Evolutionary conservation across 2,113 vertebrate genomes (phyloP).

Genomic region (Chaetodon auriga): DNA sequence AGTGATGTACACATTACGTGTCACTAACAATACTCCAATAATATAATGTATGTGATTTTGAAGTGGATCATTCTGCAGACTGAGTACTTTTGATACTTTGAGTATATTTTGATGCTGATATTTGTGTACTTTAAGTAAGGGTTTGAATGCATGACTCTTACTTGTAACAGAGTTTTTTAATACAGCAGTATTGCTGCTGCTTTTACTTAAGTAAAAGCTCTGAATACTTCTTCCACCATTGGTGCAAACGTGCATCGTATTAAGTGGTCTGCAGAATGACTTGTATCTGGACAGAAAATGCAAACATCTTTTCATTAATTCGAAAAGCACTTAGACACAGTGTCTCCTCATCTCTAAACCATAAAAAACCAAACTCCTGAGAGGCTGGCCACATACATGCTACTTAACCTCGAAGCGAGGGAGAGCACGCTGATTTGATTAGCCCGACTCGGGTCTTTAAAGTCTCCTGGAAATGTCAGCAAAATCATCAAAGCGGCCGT

Average conservation of each 20-base stretch:
- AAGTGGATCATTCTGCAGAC: too few species aligned
- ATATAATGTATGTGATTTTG: too few species aligned
- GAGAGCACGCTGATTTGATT: constrained; percentile 69
- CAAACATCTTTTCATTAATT: constrained; percentile 22
- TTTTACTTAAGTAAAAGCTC: neutral
- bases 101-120: too few species aligned
- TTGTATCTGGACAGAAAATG: neutral
- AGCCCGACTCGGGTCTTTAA: constrained; percentile 65
- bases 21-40: too few species aligned
- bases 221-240: too few species aligned
- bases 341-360: constrained; percentile 36
- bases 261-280: neutral
- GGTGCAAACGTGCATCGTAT: neutral
- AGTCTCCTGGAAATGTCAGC: constrained; percentile 82
- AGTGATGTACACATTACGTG: too few species aligned
- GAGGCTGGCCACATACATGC: constrained; percentile 29
- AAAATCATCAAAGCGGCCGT: constrained; percentile 70
- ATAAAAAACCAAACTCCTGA: constrained; percentile 15
- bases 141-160: too few species aligned
- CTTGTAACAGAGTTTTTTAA: too few species aligned
- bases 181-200: too few species aligned
- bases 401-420: constrained; percentile 38
- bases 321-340: constrained; percentile 39
- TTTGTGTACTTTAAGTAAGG: too few species aligned
- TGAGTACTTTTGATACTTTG: too few species aligned